Conservation (phyloP, 2,113 vertebrate genomes). For the Abramis brama region DNA sequence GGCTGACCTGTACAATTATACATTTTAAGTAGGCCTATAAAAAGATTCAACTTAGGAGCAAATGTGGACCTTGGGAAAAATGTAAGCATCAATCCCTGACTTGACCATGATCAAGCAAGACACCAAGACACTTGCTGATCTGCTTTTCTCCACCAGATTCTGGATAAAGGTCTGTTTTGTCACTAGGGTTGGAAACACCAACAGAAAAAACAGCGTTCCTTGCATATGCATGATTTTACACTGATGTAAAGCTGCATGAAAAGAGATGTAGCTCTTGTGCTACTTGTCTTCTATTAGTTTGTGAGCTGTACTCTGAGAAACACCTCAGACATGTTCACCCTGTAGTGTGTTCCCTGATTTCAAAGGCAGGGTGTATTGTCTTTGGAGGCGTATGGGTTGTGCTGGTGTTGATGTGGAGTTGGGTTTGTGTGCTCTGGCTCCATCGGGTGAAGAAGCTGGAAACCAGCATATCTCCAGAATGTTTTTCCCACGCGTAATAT, state of each 20-base stretch:
- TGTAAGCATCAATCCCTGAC: not conserved
- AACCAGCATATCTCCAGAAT: constrained; percentile 2
- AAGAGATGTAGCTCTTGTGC: not conserved
- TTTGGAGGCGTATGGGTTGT: constrained; percentile 45
- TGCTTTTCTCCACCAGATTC: not conserved
- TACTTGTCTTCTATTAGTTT: constrained; percentile 8
- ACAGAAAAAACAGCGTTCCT: not conserved
- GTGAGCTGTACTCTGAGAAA: constrained; percentile 33
- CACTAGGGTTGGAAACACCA: not conserved
- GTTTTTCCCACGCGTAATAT: not conserved
- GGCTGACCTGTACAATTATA: too few species aligned
- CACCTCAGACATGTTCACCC: not conserved
- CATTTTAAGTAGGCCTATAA: too few species aligned
- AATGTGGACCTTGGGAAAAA: too few species aligned
- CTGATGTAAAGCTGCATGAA: not conserved
- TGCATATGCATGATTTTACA: not conserved
- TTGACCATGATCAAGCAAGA: not conserved
- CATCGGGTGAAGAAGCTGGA: constrained; percentile 32
- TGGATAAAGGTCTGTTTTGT: not conserved
- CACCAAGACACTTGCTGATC: not conserved
- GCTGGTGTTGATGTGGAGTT: constrained; percentile 6
- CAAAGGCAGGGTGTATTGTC: constrained; percentile 68
- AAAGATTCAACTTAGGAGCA: too few species aligned
- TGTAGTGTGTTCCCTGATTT: constrained; percentile 55
- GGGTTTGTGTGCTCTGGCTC: constrained; percentile 45